phyloP scores from a whole-genome alignment of 2,888 invertebrate genomes.

The Scaptodrosophila latifasciaeformis region DNA sequence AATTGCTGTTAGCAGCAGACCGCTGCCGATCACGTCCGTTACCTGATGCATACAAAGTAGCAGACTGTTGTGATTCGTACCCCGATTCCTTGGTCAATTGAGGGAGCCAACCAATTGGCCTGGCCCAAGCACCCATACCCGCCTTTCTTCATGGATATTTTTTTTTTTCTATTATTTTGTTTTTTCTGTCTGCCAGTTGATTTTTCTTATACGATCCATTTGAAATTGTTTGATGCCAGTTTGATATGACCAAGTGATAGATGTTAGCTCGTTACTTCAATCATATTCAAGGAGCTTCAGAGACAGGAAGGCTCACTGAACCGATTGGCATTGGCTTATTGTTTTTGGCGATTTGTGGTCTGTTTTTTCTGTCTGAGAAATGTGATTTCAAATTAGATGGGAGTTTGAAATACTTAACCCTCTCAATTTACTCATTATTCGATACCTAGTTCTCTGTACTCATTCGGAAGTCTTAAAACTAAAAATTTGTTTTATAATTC shows the following conservation, averaged over 20 bases:
- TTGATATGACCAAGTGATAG: constrained; percentile 66
- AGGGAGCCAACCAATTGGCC: constrained; percentile 42
- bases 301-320: too few relatives aligned
- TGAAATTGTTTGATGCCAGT: constrained; percentile 66
- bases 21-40: constrained; percentile 59
- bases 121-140: constrained; percentile 6
- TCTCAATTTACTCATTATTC: too few relatives aligned
- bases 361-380: too few relatives aligned
- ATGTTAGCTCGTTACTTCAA: constrained; percentile 64
- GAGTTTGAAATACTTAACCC: too few relatives aligned
- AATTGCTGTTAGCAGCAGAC: constrained; percentile 56
- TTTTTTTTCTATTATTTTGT: too few relatives aligned
- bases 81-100: background rate
- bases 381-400: too few relatives aligned
- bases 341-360: too few relatives aligned
- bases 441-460: too few relatives aligned
- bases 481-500: too few relatives aligned
- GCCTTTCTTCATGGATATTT: too few relatives aligned
- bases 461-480: too few relatives aligned
- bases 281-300: constrained; percentile 42
- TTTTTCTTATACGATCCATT: constrained; percentile 69
- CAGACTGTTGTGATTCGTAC: constrained; percentile 20
- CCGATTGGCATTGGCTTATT: too few relatives aligned
- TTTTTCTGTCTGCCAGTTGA: constrained; percentile 63
- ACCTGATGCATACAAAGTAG: constrained; percentile 61